A percentile compares a stretch with the other conserved stretches of the same genome.
These are phyloP conservation scores for Boleophthalmus pectinirostris DNA, from an alignment of 2,113 vertebrate genomes.

Conservation along the genomic window DNA sequence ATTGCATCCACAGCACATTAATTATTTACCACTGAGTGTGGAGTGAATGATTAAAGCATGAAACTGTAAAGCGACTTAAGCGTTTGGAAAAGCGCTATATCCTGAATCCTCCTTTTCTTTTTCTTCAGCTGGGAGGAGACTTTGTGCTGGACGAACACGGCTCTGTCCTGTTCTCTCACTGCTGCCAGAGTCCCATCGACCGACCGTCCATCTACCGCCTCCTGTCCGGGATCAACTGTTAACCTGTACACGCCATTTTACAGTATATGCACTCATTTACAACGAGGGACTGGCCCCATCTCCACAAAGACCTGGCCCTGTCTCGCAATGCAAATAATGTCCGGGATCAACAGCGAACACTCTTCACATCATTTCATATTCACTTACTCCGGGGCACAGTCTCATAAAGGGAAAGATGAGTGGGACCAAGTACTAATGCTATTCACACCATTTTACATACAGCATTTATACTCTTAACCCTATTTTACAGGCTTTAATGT, in stretches of 20 bases:
- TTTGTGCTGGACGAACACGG: conserved; percentile 57
- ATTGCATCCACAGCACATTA: too few species aligned
- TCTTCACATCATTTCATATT: neutral
- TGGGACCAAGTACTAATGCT: neutral
- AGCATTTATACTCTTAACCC: too few species aligned
- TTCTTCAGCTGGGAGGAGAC: conserved; percentile 56
- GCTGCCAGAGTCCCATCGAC: conserved; percentile 58
- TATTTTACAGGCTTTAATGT: too few species aligned
- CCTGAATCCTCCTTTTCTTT: neutral
- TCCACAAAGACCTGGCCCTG: too few species aligned
- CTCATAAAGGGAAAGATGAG: neutral
- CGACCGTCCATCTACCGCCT: conserved; percentile 45
- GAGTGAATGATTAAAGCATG: too few species aligned
- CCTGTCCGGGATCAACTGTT: conserved; percentile 31
- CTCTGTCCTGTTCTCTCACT: conserved; percentile 54
- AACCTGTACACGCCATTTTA: neutral
- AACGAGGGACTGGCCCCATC: neutral
- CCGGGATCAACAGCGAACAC: neutral
- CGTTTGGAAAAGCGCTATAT: too few species aligned
- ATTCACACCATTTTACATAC: neutral
- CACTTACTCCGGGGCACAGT: too few species aligned
- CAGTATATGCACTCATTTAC: neutral
- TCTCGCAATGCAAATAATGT: neutral
- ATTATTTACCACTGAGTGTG: too few species aligned
- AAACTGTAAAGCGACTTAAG: too few species aligned